A percentile compares a stretch with the other conserved stretches of the same genome.
These are phyloP conservation scores for Poliocrania exsul DNA, from an alignment of 2,797 vertebrate species.

Conservation along the genomic window DNA sequence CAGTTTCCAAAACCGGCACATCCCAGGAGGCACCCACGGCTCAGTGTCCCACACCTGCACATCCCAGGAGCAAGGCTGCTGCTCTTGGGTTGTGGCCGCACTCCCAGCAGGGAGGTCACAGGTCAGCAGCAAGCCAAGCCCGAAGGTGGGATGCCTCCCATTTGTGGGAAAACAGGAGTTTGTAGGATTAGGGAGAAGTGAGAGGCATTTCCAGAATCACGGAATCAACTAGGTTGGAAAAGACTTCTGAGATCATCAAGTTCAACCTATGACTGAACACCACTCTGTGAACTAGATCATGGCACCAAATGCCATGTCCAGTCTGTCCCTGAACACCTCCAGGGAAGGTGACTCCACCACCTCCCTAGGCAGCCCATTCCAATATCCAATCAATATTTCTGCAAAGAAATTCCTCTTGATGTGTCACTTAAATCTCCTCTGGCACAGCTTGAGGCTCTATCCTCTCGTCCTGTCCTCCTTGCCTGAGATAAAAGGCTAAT, in stretches of 20 bases:
- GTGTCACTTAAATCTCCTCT: neutral
- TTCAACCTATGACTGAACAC: neutral
- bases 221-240: neutral
- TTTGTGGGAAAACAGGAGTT: accelerated
- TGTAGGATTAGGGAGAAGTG: accelerated
- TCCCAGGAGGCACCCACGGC: too few species aligned
- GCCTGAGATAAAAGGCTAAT: too few species aligned
- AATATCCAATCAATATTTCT: neutral
- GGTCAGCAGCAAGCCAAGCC: neutral
- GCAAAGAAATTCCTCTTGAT: too few species aligned
- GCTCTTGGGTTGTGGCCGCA: accelerated
- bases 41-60: too few species aligned
- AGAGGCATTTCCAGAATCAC: neutral
- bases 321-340: neutral
- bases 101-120: too few species aligned
- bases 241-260: neutral
- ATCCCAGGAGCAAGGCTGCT: accelerated
- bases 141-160: too few species aligned
- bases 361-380: neutral
- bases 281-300: neutral
- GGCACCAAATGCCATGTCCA: neutral
- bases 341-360: neutral
- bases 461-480: neutral
- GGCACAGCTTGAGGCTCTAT: too few species aligned
- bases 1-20: too few species aligned